Conservation (phyloP, 1,140 invertebrate genomes). For the Nymphalis io region DNA sequence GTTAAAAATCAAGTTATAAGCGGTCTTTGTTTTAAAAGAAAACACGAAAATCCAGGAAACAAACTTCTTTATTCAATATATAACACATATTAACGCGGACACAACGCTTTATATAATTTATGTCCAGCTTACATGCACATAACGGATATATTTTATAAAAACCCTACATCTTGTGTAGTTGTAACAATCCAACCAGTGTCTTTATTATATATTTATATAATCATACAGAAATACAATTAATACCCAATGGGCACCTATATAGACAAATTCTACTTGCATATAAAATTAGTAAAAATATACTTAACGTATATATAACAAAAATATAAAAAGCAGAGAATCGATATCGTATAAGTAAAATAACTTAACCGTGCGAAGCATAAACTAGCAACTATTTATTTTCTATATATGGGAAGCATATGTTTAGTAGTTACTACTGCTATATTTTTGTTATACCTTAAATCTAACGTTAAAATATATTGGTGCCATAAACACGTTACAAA, state of each 20-base stretch:
- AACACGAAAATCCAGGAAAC: conserved; percentile 27
- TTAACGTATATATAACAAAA: neutral
- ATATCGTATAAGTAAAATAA: neutral
- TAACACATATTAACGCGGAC: conserved; percentile 43
- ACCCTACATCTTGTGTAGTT: conserved; percentile 5
- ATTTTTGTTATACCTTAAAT: conserved; percentile 18
- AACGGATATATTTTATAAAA: conserved; percentile 12
- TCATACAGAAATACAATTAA: neutral
- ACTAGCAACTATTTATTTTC: conserved; percentile 2
- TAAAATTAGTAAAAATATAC: neutral
- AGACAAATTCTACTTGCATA: too few relatives aligned
- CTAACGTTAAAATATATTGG: conserved; percentile 37
- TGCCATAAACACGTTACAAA: conserved; percentile 40
- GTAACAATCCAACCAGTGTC: conserved; percentile 1
- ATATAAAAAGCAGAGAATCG: neutral
- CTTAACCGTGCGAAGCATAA: neutral
- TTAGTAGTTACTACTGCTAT: neutral
- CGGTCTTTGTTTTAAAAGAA: neutral
- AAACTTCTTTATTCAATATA: conserved; percentile 42
- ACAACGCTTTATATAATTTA: conserved; percentile 26
- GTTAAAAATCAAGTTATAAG: neutral
- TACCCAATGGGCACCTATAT: too few relatives aligned
- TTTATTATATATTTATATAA: neutral
- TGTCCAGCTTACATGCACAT: neutral
- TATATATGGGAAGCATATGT: conserved; percentile 3